These are phyloP conservation scores for Sparidentex hasta DNA, from an alignment of 2,797 vertebrate genomes.

Conservation along the genomic window DNA sequence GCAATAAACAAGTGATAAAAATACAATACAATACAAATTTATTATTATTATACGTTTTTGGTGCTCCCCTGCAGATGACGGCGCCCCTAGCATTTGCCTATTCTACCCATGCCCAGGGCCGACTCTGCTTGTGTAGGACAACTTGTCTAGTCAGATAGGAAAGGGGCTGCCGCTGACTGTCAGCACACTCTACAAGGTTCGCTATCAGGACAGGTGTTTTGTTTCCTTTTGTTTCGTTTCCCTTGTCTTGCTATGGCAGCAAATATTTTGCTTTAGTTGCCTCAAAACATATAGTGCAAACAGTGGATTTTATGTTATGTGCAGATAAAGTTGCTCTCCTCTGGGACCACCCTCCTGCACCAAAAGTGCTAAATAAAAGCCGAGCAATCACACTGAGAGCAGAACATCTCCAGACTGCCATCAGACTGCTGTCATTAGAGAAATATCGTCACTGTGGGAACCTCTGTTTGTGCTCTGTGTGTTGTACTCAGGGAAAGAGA, in stretches of 20 bases:
- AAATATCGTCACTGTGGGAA: conserved; percentile 1
- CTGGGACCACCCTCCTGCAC: not conserved
- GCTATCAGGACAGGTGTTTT: too few species aligned
- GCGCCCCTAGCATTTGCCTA: too few species aligned
- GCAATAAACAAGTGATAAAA: too few species aligned
- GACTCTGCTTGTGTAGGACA: too few species aligned
- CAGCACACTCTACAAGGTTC: too few species aligned
- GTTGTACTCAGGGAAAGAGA: conserved; percentile 13
- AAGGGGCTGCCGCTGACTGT: too few species aligned
- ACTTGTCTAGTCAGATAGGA: too few species aligned
- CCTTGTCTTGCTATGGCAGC: not conserved
- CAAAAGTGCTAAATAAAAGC: conserved; percentile 40
- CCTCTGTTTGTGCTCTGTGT: not conserved
- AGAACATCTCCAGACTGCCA: conserved; percentile 21
- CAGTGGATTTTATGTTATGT: not conserved
- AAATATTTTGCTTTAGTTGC: not conserved
- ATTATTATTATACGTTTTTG: too few species aligned
- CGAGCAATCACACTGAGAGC: conserved; percentile 9
- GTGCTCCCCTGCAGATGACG: too few species aligned
- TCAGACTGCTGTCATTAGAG: conserved; percentile 39
- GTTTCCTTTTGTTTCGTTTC: too few species aligned
- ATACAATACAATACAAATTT: too few species aligned
- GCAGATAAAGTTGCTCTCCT: conserved; percentile 17
- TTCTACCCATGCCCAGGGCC: too few species aligned
- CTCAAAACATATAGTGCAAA: not conserved